Conservation (phyloP, 1,140 invertebrate species). For the Acromyrmex heyeri region DNA sequence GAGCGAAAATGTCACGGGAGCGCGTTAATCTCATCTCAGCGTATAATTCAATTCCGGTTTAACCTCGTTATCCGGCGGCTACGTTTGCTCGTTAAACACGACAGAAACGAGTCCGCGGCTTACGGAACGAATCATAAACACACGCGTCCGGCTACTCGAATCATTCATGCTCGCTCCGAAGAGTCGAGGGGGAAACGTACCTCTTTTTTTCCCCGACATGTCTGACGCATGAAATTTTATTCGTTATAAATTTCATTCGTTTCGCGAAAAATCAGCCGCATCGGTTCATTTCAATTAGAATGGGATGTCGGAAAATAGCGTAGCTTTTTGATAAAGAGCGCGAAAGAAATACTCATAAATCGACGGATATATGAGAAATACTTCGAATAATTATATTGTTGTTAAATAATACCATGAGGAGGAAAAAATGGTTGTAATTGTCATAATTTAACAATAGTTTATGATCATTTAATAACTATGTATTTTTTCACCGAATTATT, state of each 20-base stretch:
- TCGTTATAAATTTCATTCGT: slow-evolving; percentile 53
- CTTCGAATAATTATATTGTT: background rate
- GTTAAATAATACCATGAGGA: background rate
- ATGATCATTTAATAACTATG: too few species aligned
- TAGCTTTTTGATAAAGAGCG: background rate
- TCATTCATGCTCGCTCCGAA: background rate
- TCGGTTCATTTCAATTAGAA: slow-evolving; percentile 40
- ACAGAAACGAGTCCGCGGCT: slow-evolving; percentile 55
- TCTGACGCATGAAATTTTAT: slow-evolving; percentile 42
- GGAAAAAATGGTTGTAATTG: too few species aligned
- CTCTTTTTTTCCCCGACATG: background rate
- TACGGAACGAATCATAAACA: slow-evolving; percentile 60
- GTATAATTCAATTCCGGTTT: slow-evolving; percentile 66
- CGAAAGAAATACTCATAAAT: background rate
- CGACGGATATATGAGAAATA: background rate
- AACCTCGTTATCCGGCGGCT: slow-evolving; percentile 59
- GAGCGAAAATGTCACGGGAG: slow-evolving; percentile 61
- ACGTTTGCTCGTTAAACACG: slow-evolving; percentile 62
- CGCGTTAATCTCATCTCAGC: slow-evolving; percentile 59
- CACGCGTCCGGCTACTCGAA: slow-evolving; percentile 4
- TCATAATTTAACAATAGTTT: too few species aligned
- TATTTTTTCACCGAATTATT: too few species aligned
- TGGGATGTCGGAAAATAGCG: background rate
- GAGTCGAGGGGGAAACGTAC: background rate
- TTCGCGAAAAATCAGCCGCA: slow-evolving; percentile 7